These are phyloP conservation scores for Microtus montanus DNA, from an alignment of 2,113 vertebrate species.

Conservation along the genomic window DNA sequence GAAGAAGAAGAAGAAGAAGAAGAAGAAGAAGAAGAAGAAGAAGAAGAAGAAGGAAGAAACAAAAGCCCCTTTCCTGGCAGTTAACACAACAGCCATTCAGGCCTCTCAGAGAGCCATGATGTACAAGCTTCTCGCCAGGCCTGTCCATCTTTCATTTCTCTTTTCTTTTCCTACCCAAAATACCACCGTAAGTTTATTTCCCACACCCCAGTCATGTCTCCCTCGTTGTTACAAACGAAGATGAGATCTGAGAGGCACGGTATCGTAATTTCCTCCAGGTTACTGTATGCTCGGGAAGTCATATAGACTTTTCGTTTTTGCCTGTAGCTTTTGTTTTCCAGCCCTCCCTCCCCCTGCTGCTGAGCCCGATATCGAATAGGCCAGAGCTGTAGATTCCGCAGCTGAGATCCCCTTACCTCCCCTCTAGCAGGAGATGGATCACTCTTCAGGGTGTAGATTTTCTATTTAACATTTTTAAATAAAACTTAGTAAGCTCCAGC, in stretches of 20 bases:
- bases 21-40: background rate
- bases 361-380: constrained; percentile 29
- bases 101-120: background rate
- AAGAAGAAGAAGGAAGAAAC: background rate
- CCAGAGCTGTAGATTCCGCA: background rate
- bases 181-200: background rate
- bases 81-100: background rate
- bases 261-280: constrained; percentile 58
- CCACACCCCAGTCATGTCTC: constrained; percentile 16
- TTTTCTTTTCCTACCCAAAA: constrained; percentile 14
- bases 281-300: constrained; percentile 43
- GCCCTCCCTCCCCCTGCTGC: background rate
- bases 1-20: no score
- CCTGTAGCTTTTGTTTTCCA: constrained; percentile 52
- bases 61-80: background rate
- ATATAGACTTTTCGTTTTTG: constrained; percentile 60
- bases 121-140: background rate
- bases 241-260: constrained; percentile 26
- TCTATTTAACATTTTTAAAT: constrained; percentile 61
- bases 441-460: background rate
- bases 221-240: constrained; percentile 53
- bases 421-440: background rate
- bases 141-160: constrained; percentile 18
- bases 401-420: constrained; percentile 38
- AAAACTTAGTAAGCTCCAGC: constrained; percentile 38